phyloP scores from a whole-genome alignment of 2,113 vertebrate genomes.

The Campylomormyrus numenius region DNA sequence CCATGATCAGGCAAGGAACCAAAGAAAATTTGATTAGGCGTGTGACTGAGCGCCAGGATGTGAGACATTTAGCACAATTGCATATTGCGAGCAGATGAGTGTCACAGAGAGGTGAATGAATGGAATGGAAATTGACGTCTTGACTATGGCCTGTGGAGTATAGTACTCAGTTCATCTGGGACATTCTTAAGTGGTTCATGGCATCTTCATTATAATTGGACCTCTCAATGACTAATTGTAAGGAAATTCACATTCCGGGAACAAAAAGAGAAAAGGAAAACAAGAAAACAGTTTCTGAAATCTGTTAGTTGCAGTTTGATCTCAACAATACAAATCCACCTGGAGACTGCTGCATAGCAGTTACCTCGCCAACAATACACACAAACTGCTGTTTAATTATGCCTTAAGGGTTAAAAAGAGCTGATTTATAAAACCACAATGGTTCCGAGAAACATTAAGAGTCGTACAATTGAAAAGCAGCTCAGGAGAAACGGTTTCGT shows the following conservation, averaged over 20 bases:
- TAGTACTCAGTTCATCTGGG: background rate
- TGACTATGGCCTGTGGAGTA: background rate
- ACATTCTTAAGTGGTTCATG: background rate
- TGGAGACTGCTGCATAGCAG: background rate
- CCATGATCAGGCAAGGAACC: background rate
- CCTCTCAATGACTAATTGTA: background rate
- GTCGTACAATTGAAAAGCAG: background rate
- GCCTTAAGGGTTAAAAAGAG: background rate
- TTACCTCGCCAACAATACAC: background rate
- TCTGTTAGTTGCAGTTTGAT: background rate
- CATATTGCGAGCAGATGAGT: background rate
- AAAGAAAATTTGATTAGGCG: background rate
- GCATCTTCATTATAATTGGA: background rate
- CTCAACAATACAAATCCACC: background rate
- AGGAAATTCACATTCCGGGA: background rate
- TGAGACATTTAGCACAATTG: background rate
- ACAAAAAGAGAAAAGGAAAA: background rate
- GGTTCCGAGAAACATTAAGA: constrained; percentile 3
- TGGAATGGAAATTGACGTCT: background rate
- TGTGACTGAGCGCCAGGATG: background rate
- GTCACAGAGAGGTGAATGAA: background rate
- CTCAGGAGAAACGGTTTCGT: background rate
- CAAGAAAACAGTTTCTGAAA: background rate
- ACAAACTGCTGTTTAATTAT: background rate
- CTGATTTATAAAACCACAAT: background rate